Evolutionary conservation across 2,797 vertebrate species (phyloP), one percentile per base, ranked within the genome.

Genomic region (Pseudochirops cupreus): DNA sequence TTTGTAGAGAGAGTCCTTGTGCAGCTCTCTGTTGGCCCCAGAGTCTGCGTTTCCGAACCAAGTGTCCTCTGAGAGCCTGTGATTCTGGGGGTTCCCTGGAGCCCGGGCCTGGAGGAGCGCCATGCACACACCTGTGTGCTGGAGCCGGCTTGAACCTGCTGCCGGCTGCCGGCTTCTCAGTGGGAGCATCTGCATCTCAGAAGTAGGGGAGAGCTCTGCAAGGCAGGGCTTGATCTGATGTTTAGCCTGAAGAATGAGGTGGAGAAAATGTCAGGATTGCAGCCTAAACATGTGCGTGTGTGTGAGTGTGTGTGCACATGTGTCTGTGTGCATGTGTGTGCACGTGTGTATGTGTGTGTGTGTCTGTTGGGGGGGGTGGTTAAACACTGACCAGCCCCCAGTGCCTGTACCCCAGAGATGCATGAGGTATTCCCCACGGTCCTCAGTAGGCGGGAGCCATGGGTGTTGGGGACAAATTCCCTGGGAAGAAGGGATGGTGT

Each of bases 111-210:
- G n/a, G 16, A 82, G 7, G 67, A 82, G 3, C 1, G 7, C n/a
- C 31, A 3, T 1, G 18, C 24, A 9, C 1, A 3, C 0, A 24
- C 21, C 7, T 39, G 67, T 0, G n/a, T 82, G n/a, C n/a, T 9
- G 5, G 33, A n/a, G 62, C 33, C 62, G 6, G 33, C 62, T 33
- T n/a, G 4, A 18, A 31, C 62, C 28, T 1, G 62, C 62, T n/a
- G 4, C 33, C n/a, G 5, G 62, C 4, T 74, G 4, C 33, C n/a
- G 5, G 62, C 4, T 74, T 67, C 16, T 74, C 67, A 74, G n/a
- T 21, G 67, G 16, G 67, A 82, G 18, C 67, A 82, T 46, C 21
- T 9, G 21, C n/a, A 24, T 74, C 67, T 39, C 18, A 82, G n/a
- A 74, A 74, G 39, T 18, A 21, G 67, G n/a, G 6, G 9, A 3